Evolutionary conservation across 2,888 invertebrate genomes (phyloP).

Genomic region (Polydrusus pterygomalis): DNA sequence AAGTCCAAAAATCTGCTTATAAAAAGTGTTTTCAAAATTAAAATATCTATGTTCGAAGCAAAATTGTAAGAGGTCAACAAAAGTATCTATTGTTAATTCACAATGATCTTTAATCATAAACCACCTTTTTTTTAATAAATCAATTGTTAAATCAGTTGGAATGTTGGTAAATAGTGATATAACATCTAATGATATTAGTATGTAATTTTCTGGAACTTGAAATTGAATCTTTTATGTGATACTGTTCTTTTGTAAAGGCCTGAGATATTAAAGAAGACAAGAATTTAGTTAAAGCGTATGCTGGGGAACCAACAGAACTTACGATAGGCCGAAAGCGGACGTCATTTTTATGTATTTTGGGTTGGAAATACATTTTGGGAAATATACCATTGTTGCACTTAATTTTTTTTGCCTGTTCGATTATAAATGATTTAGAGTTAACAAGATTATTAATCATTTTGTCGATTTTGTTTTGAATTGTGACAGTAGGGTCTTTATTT

Average conservation of each 20-base stretch:
- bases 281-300: constrained; percentile 6
- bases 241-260: constrained; percentile 12
- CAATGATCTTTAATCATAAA: constrained; percentile 2
- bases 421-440: neutral
- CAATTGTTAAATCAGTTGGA: constrained; percentile 10
- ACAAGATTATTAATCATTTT: too few species aligned
- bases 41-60: constrained; percentile 31
- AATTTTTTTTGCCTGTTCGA: neutral
- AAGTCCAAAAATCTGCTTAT: constrained; percentile 26
- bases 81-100: neutral
- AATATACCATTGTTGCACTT: constrained; percentile 2
- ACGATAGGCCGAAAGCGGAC: constrained; percentile 21
- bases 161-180: constrained; percentile 33
- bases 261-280: neutral
- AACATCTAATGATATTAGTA: constrained; percentile 21
- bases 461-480: too few species aligned
- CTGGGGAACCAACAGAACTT: constrained; percentile 19
- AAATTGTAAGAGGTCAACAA: constrained; percentile 9
- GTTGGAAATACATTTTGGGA: constrained; percentile 16
- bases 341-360: too few species aligned
- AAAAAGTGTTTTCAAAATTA: constrained; percentile 8
- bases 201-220: constrained; percentile 1
- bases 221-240: constrained; percentile 7
- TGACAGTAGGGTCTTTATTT: too few species aligned
- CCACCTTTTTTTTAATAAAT: constrained; percentile 12